These are phyloP conservation scores for Drosophila watanabei DNA, from an alignment of 1,140 invertebrate genomes.

Conservation along the genomic window DNA sequence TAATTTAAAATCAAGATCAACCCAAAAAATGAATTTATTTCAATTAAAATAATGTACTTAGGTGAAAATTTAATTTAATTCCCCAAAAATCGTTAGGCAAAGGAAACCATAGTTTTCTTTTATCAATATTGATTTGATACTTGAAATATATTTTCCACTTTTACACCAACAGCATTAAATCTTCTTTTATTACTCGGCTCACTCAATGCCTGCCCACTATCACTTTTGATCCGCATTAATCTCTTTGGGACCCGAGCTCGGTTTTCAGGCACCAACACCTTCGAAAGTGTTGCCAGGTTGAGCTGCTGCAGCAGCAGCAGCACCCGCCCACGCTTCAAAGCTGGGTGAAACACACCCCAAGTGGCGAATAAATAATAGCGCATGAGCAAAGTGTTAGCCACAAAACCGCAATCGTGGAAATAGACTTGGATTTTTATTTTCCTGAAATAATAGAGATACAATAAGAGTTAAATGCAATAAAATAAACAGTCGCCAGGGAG, in stretches of 20 bases:
- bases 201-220: slow-evolving; percentile 2
- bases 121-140: background rate
- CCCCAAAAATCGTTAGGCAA: background rate
- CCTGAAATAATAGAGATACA: slow-evolving; percentile 51
- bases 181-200: slow-evolving; percentile 12
- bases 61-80: no score
- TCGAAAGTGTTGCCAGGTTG: slow-evolving; percentile 24
- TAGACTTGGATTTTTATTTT: slow-evolving; percentile 59
- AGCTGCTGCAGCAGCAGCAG: background rate
- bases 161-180: background rate
- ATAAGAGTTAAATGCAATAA: slow-evolving; percentile 39
- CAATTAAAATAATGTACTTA: no score
- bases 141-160: background rate
- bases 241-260: background rate
- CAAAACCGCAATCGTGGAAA: slow-evolving; percentile 69
- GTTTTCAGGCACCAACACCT: slow-evolving; percentile 34
- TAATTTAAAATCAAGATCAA: no score
- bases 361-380: slow-evolving; percentile 64
- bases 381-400: slow-evolving; percentile 56
- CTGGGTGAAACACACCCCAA: slow-evolving; percentile 35
- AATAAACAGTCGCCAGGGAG: slow-evolving; percentile 34
- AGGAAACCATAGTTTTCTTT: background rate
- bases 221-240: slow-evolving; percentile 11
- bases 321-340: slow-evolving; percentile 9
- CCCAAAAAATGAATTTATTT: no score